Base-by-base conservation (phyloP, 1,140 invertebrate species). In the Drosophila pruinosa region DNA sequence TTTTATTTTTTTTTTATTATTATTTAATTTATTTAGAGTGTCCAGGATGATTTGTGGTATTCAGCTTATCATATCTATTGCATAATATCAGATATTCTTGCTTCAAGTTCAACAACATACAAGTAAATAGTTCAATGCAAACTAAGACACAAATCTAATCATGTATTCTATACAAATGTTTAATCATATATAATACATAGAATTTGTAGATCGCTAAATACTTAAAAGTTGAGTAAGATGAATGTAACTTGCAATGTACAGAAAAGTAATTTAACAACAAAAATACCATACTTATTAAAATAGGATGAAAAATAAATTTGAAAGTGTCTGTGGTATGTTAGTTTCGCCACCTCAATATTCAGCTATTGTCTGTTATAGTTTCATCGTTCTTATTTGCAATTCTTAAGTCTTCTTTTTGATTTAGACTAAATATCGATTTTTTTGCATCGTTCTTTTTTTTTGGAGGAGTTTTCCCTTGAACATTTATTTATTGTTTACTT, bases 401-500 rank as follows among this genome's bases (percentile, higher is more conserved):
- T 10, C 24, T 34, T 38, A n/a, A 19, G 10, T 48, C 4, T 14
- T 56, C 22, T 39, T 19, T 38, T 28, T 47, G 31, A 50, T 38
- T 54, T 53, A 21, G 45, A 53, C 36, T 59, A 52, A 59, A 59
- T 38, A 59, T 36, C 26, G 48, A 54, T 61, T 43, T 56, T 57
- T 62, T 54, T 65, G 53, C 68, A 61, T 50, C 73, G 67, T 41
- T n/a, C n/a, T n/a, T 38, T 52, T 38, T 74, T 47, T 52, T 10
- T 41, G 26, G 31, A 52, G 12, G 12, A 34, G 45, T 28, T 36
- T 48, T 39, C 12, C 39, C 19, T 2, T 22, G 59, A 39, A 6
- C 31, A 14, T 14, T 22, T 59, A 39, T 36, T 14, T 71, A 34
- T 50, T 50, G 92, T 89, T 97, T 96, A 91, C 91, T 96, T 97